phyloP scores from a whole-genome alignment of 2,797 vertebrate species.

The Taeniopygia guttata region DNA sequence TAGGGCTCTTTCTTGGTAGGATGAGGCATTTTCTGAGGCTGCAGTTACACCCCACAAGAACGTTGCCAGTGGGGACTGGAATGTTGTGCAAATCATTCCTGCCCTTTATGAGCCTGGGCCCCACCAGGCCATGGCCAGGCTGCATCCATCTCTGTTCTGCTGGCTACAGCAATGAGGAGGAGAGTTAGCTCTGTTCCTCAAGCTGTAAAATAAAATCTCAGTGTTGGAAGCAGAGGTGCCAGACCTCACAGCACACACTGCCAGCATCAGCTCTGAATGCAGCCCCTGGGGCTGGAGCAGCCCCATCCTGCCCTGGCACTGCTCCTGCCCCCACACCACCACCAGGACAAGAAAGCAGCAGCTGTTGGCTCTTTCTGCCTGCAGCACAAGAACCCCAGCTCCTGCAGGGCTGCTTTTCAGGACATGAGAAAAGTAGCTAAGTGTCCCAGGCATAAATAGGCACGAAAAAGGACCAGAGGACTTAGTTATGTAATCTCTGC shows the following conservation, averaged over 20 bases:
- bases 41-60: not conserved
- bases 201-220: not conserved
- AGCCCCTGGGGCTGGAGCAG: rapidly evolving
- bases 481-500: not conserved
- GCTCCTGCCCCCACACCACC: rapidly evolving
- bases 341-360: not conserved
- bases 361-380: not conserved
- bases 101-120: not conserved
- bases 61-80: not conserved
- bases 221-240: not conserved
- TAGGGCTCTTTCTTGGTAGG: not conserved
- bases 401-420: not conserved
- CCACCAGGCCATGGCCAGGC: not conserved
- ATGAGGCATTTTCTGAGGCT: not conserved
- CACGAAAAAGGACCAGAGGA: not conserved
- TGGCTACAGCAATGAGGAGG: not conserved
- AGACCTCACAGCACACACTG: rapidly evolving
- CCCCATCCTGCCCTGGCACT: not conserved
- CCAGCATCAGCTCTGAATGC: not conserved
- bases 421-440: not conserved
- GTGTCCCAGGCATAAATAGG: not conserved
- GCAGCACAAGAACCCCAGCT: not conserved
- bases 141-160: not conserved
- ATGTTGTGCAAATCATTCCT: not conserved
- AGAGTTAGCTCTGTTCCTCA: not conserved